Evolutionary conservation across 1,140 invertebrate species (phyloP), one percentile per base, ranked within the genome.

Genomic region (Andrena cerasifolii): DNA sequence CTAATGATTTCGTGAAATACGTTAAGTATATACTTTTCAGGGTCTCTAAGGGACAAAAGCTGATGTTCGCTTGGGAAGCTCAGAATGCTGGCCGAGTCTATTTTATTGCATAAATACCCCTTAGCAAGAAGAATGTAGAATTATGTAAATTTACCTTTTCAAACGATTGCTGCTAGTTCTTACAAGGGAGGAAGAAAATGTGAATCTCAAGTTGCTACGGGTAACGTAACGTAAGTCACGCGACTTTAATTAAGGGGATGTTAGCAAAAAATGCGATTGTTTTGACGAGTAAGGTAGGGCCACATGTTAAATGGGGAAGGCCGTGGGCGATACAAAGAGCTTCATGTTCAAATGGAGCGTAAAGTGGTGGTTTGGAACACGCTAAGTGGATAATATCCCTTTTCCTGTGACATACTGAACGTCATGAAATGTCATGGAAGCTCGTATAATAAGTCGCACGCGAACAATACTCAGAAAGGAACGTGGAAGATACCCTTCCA

Each of bases 361-460:
- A 89, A 89, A 90, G 88, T 89, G 88, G 79, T 82, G 59, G 83
- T 87, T 85, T 79, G 82, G 75, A 86, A 67, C 74, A 82, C 84
- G 71, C 79, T 88, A 87, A 90, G 89, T 90, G 89, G 85, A 90
- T 90, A 90, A 90, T 90, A 85, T 83, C 77, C 87, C 89, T 89
- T 89, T 90, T 90, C 89, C 89, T 89, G 89, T 89, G 87, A 87
- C 82, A 87, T 63, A 70, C 54, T 82, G 73, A 86, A 89, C 84
- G 76, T 84, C 70, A 79, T 61, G 83, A 86, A 86, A 86, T 77
- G 78, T 82, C 80, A 81, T 82, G 61, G 66, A 78, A 59, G 63
- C 28, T 79, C 40, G 58, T 21, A 16, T 58, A 80, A 61, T 77
- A 68, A 66, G 45, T 63, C 47, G 67, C 71, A 71, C 71, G 65